phyloP scores from a whole-genome alignment of 2,113 vertebrate species.

The Ibidorhyncha struthersii region DNA sequence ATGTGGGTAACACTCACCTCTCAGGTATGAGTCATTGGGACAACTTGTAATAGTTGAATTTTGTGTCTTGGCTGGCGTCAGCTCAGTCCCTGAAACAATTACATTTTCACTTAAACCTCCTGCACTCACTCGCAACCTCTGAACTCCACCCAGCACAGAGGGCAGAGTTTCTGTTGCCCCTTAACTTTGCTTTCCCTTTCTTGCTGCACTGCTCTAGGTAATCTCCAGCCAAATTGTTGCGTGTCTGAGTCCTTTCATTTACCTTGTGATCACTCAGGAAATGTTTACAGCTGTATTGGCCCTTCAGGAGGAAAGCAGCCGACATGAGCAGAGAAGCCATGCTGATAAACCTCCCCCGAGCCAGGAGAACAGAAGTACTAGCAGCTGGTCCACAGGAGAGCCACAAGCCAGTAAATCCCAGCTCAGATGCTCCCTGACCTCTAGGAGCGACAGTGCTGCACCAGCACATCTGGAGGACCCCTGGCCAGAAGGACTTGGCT shows the following conservation, averaged over 20 bases:
- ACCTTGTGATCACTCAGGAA: neutral
- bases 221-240: neutral
- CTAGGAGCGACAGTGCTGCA: neutral
- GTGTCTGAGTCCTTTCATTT: neutral
- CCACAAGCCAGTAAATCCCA: neutral
- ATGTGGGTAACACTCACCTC: neutral
- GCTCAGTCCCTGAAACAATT: neutral
- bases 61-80: neutral
- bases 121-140: neutral
- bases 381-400: neutral
- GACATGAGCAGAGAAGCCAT: neutral
- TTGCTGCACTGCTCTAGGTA: neutral
- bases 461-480: neutral
- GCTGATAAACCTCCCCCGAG: neutral
- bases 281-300: neutral
- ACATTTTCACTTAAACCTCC: neutral
- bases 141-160: neutral
- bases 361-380: neutral
- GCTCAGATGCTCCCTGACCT: neutral
- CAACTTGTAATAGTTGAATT: neutral
- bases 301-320: neutral
- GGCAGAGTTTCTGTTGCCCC: neutral
- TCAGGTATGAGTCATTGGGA: neutral
- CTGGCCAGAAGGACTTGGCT: neutral
- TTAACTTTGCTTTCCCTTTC: neutral